Evolutionary conservation across 2,888 invertebrate genomes (phyloP).

Genomic region (Lycocerus yunnanus): DNA sequence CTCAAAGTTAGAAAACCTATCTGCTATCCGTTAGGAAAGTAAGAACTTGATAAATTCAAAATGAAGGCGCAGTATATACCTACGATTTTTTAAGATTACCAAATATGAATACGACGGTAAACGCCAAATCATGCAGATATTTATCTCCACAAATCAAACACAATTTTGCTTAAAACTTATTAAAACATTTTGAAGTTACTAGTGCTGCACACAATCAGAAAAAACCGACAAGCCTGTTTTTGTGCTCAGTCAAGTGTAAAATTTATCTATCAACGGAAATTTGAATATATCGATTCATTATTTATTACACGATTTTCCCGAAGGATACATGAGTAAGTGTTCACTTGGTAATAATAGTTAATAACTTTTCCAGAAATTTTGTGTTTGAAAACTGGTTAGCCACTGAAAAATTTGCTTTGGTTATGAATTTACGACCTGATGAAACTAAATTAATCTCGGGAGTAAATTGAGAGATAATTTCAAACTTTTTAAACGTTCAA

Average conservation of each 20-base stretch:
- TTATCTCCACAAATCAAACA: not conserved
- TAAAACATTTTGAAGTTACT: not conserved
- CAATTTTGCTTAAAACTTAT: not conserved
- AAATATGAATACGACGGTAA: not conserved
- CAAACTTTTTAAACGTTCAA: not conserved
- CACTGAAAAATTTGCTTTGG: not conserved
- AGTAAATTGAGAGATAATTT: not conserved
- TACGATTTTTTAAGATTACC: not conserved
- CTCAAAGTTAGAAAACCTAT: not conserved
- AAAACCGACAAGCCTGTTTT: not conserved
- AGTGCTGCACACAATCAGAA: not conserved
- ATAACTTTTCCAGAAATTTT: not conserved
- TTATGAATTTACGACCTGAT: not conserved
- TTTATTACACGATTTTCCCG: not conserved
- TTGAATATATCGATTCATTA: not conserved
- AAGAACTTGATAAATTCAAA: not conserved
- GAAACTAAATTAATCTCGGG: not conserved
- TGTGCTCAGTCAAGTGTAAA: not conserved
- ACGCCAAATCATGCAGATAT: not conserved
- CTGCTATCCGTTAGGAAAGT: not conserved
- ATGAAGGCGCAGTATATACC: not conserved
- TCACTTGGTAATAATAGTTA: not conserved
- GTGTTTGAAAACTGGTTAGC: not conserved
- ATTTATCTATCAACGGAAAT: not conserved
- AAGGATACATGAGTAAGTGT: not conserved